Percentiles rank a stretch among this genome's conserved stretches.
These are phyloP conservation scores for Uropetala carovei DNA, from an alignment of 2,888 invertebrate species.

Conservation along the genomic window DNA sequence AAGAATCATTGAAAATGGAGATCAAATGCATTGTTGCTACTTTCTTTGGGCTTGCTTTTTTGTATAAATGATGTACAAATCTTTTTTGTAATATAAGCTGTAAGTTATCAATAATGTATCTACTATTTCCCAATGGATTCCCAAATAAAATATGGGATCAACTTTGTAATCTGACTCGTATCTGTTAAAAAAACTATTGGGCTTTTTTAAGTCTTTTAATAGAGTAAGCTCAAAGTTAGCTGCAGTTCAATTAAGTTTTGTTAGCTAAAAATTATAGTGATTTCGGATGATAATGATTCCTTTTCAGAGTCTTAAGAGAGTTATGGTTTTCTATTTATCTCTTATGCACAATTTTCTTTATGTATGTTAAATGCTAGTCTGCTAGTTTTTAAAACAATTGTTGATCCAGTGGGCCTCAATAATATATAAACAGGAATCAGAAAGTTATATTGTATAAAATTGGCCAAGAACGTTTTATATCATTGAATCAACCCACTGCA, in stretches of 20 bases:
- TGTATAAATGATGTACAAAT: constrained; percentile 63
- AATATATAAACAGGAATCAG: too few relatives aligned
- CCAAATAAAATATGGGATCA: constrained; percentile 50
- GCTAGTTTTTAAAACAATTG: too few relatives aligned
- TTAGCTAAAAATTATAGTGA: neutral
- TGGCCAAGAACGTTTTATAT: too few relatives aligned
- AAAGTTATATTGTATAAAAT: too few relatives aligned
- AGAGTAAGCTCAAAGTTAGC: neutral
- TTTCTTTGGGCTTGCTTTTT: constrained; percentile 63
- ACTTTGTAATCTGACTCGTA: constrained; percentile 42
- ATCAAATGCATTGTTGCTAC: constrained; percentile 42
- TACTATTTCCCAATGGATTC: neutral
- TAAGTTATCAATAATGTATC: constrained; percentile 60
- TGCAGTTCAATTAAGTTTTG: neutral
- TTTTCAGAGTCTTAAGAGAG: neutral
- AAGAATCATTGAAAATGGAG: neutral
- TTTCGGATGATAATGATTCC: neutral
- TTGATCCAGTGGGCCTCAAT: too few relatives aligned
- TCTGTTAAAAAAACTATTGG: neutral
- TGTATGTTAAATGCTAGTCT: too few relatives aligned
- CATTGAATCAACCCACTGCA: too few relatives aligned
- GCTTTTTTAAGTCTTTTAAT: constrained; percentile 1
- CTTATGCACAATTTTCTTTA: too few relatives aligned
- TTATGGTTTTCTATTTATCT: too few relatives aligned
- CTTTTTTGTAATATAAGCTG: constrained; percentile 50